phyloP scores from a whole-genome alignment of 2,113 vertebrate species.

The Scytalopus superciliaris region DNA sequence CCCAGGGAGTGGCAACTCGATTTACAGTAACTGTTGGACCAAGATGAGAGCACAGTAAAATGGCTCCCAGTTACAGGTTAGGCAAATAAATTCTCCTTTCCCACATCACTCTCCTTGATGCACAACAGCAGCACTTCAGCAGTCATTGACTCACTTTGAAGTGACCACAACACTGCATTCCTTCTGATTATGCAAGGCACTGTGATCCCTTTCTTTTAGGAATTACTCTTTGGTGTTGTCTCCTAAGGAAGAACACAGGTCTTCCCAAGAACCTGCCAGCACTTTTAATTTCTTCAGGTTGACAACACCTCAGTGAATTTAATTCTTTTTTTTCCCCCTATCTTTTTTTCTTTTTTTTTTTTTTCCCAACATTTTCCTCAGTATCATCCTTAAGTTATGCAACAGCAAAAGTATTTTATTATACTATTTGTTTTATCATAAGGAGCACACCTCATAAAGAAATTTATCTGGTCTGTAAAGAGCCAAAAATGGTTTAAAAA shows the following conservation, averaged over 20 bases:
- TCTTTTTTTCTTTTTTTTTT: background rate
- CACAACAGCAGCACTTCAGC: background rate
- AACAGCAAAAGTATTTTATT: background rate
- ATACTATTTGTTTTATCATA: background rate
- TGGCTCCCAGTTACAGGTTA: background rate
- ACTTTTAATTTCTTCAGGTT: background rate
- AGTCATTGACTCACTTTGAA: background rate
- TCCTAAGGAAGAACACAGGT: background rate
- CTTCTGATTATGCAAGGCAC: background rate
- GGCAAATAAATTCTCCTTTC: background rate
- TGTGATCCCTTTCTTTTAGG: background rate
- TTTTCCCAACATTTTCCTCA: background rate
- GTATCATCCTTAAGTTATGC: background rate
- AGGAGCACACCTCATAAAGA: background rate
- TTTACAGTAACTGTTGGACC: background rate
- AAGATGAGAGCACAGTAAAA: conserved; percentile 8
- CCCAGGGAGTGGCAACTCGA: background rate
- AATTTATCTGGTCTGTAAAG: background rate
- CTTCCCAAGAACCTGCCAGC: background rate
- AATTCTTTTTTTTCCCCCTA: background rate
- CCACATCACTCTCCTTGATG: background rate
- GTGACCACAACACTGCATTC: background rate
- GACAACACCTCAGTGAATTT: background rate
- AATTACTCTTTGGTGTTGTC: background rate
- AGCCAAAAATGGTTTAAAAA: background rate